These are phyloP conservation scores for Dufourea novaeangliae DNA, from an alignment of 1,140 invertebrate species.

Conservation along the genomic window DNA sequence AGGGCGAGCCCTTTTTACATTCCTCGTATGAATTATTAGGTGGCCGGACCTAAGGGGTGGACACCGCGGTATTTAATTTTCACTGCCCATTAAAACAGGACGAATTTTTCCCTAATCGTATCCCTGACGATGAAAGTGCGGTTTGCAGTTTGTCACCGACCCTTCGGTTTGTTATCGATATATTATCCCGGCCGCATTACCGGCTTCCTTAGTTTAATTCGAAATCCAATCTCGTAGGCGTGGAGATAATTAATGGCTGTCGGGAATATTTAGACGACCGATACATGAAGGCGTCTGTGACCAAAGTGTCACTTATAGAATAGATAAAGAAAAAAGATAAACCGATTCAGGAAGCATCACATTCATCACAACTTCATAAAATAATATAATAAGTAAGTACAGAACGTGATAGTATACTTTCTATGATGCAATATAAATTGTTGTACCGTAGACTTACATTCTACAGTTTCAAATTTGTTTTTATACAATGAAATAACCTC, in stretches of 20 bases:
- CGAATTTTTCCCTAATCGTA: slow-evolving; percentile 70
- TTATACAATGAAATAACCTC: too few relatives aligned
- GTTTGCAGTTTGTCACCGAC: slow-evolving; percentile 68
- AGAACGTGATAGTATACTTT: too few relatives aligned
- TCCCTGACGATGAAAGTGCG: slow-evolving; percentile 69
- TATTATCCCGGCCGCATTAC: slow-evolving; percentile 45
- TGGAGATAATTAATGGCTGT: background rate
- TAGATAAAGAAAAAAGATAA: background rate
- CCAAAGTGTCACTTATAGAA: background rate
- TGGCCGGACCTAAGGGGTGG: slow-evolving; percentile 70
- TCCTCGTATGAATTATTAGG: slow-evolving; percentile 75
- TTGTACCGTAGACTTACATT: too few relatives aligned
- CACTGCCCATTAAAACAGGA: slow-evolving; percentile 67
- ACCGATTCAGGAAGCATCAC: too few relatives aligned
- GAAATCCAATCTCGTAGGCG: slow-evolving; percentile 1
- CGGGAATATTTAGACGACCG: background rate
- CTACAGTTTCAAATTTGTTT: too few relatives aligned
- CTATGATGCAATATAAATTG: too few relatives aligned
- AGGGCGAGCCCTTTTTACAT: slow-evolving; percentile 70
- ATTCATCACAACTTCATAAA: too few relatives aligned
- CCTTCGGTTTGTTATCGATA: slow-evolving; percentile 63
- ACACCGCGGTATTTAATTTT: slow-evolving; percentile 75
- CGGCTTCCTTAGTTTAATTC: slow-evolving; percentile 44
- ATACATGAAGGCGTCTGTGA: background rate
- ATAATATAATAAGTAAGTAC: too few relatives aligned